Conservation (phyloP, 2,797 vertebrate species). For the Lithobates sylvaticus region DNA sequence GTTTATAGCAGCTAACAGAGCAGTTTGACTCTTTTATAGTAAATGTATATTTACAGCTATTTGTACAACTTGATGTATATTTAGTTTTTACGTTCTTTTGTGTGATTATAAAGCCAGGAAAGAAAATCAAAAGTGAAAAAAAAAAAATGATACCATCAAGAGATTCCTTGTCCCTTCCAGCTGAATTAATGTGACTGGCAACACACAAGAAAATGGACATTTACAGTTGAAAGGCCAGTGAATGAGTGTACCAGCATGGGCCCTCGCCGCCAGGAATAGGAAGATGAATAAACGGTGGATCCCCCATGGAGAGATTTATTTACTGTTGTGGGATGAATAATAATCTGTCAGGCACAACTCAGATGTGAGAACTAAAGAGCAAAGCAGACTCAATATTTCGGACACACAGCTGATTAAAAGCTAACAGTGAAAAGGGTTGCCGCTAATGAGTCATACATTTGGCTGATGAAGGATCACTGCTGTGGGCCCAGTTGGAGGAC, state of each 20-base stretch:
- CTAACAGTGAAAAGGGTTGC: conserved; percentile 52
- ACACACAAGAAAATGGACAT: conserved; percentile 73
- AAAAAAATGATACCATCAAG: conserved; percentile 67
- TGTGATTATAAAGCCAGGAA: conserved; percentile 55
- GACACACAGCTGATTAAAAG: conserved; percentile 65
- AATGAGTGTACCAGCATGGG: conserved; percentile 66
- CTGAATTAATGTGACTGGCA: conserved; percentile 69
- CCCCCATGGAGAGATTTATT: conserved; percentile 70
- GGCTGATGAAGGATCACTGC: conserved; percentile 30
- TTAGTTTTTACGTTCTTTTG: conserved; percentile 59
- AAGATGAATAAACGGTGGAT: conserved; percentile 54
- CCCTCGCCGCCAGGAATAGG: conserved; percentile 63
- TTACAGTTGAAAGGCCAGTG: conserved; percentile 73
- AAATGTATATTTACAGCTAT: conserved; percentile 68
- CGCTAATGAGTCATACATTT: conserved; percentile 53
- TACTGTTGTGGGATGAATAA: conserved; percentile 69
- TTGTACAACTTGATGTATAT: conserved; percentile 63
- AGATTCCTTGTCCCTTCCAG: conserved; percentile 63
- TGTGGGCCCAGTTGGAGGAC: conserved; percentile 19
- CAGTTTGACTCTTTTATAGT: conserved; percentile 67
- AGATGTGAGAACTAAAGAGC: conserved; percentile 65
- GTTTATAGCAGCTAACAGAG: conserved; percentile 34
- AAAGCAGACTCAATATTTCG: conserved; percentile 63
- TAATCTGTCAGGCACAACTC: conserved; percentile 66
- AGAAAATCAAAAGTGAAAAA: conserved; percentile 63